Evolutionary conservation across 1,140 invertebrate species (phyloP).

Genomic region (Papilio machaon): DNA sequence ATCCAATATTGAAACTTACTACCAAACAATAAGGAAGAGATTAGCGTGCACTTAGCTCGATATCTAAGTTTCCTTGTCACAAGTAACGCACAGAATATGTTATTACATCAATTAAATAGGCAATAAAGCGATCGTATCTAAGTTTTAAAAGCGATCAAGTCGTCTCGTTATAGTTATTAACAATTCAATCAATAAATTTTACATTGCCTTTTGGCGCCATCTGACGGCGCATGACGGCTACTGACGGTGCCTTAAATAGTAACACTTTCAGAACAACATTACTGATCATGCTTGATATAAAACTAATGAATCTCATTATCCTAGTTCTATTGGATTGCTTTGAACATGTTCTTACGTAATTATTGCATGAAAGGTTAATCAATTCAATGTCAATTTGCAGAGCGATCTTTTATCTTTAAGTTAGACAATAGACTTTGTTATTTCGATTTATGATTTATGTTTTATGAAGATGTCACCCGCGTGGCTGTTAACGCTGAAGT

Average conservation of each 20-base stretch:
- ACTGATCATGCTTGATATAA: constrained; percentile 22
- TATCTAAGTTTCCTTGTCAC: background rate
- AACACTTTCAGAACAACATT: constrained; percentile 31
- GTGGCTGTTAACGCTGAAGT: too few relatives aligned
- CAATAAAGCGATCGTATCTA: constrained; percentile 32
- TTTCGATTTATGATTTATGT: too few relatives aligned
- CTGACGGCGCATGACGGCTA: background rate
- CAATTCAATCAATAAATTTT: constrained; percentile 32
- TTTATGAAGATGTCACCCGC: too few relatives aligned
- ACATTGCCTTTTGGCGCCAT: constrained; percentile 31
- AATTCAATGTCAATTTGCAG: background rate
- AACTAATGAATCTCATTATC: constrained; percentile 27
- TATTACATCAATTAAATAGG: constrained; percentile 35
- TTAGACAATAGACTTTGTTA: too few relatives aligned
- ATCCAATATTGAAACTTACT: background rate
- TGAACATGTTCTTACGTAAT: background rate
- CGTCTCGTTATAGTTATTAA: constrained; percentile 26
- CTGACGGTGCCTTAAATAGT: constrained; percentile 28
- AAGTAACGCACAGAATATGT: constrained; percentile 29
- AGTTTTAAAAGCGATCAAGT: constrained; percentile 22
- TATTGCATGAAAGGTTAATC: background rate
- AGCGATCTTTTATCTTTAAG: background rate
- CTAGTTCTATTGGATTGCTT: background rate
- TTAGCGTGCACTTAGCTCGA: background rate
- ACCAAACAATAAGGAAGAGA: background rate